A percentile compares a stretch with the other conserved stretches of the same genome.
These are phyloP conservation scores for Eueides isabella DNA, from an alignment of 1,140 invertebrate genomes.

Conservation along the genomic window DNA sequence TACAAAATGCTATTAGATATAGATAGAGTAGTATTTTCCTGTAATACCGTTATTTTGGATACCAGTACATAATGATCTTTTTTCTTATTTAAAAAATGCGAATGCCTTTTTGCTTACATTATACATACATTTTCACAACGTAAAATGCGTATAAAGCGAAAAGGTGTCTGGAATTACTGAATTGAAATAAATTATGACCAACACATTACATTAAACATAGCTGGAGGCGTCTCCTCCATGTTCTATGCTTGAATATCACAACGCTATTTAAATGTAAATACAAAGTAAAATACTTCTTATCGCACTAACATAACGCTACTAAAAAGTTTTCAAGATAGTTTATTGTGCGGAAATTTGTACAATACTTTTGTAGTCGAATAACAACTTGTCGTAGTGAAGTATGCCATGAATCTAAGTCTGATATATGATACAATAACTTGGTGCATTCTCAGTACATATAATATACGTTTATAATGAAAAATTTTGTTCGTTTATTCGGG, in stretches of 20 bases:
- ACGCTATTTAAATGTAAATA: background rate
- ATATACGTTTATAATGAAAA: slow-evolving; percentile 15
- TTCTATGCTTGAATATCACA: background rate
- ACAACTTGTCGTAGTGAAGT: slow-evolving; percentile 23
- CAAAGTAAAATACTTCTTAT: slow-evolving; percentile 7
- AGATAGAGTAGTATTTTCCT: too few species aligned
- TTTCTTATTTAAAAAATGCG: slow-evolving; percentile 15
- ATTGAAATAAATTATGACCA: slow-evolving; percentile 35
- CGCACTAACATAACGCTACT: background rate
- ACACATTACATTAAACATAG: slow-evolving; percentile 24
- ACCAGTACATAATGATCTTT: background rate
- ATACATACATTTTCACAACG: slow-evolving; percentile 20
- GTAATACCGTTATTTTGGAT: too few species aligned
- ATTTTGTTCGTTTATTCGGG: background rate
- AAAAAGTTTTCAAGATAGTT: background rate
- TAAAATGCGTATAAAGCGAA: slow-evolving; percentile 30
- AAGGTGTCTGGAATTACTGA: slow-evolving; percentile 29
- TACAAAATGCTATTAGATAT: too few species aligned
- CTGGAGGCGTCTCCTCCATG: slow-evolving; percentile 23
- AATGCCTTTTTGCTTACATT: background rate
- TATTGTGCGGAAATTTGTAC: slow-evolving; percentile 11
- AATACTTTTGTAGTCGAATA: slow-evolving; percentile 23
- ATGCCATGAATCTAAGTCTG: slow-evolving; percentile 20
- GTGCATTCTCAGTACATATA: background rate
- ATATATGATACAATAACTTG: slow-evolving; percentile 17